Evolutionary conservation across 2,888 invertebrate genomes (phyloP).

Genomic region (Drosophila neoperkinsi): DNA sequence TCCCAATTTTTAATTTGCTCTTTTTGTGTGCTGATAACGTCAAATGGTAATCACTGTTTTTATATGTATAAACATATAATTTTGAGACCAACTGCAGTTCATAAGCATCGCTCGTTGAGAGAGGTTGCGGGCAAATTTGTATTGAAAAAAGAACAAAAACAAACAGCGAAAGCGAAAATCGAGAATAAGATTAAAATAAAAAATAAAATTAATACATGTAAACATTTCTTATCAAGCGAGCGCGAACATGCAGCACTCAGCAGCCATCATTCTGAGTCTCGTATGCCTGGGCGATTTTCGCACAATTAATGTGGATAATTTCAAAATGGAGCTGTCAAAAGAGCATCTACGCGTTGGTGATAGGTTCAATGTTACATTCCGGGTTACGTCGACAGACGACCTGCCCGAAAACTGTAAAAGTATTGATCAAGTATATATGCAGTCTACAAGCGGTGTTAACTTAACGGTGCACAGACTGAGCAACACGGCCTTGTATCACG

Average conservation of each 20-base stretch:
- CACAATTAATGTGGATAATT: rapidly evolving
- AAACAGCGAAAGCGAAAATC: not conserved
- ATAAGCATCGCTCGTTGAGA: not conserved
- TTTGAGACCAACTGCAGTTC: not conserved
- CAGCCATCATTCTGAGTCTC: not conserved
- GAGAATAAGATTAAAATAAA: not conserved
- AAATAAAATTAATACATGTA: not conserved
- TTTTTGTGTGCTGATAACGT: not conserved
- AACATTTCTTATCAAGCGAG: not conserved
- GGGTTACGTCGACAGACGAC: not conserved
- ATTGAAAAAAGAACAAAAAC: too few species aligned
- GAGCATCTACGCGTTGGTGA: not conserved
- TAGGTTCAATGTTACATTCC: not conserved
- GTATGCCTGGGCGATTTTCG: not conserved
- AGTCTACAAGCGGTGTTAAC: rapidly evolving
- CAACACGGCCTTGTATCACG: not conserved
- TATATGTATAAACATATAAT: not conserved
- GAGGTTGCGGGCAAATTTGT: not conserved
- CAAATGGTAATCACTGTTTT: not conserved
- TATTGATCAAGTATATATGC: not conserved
- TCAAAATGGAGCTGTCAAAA: not conserved
- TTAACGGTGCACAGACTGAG: not conserved
- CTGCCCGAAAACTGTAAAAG: not conserved
- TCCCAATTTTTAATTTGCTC: not conserved
- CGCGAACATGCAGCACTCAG: not conserved